Percentiles rank a stretch among this genome's conserved stretches.
Evolutionary conservation across 1,140 invertebrate genomes (phyloP).

Genomic region (Scylla paramamosain): DNA sequence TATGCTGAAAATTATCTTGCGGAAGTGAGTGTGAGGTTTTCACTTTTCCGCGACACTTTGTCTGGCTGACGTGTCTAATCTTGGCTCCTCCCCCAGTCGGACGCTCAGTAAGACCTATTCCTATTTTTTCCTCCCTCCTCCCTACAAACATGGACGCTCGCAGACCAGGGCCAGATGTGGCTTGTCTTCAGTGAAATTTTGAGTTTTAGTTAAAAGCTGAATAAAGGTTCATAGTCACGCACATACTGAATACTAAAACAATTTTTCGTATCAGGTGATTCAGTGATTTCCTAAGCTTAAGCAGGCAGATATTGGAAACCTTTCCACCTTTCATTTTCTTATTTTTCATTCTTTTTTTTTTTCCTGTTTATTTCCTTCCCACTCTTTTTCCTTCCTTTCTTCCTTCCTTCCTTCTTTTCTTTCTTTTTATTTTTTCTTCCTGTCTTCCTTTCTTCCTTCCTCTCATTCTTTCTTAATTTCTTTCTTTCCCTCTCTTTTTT

Average conservation of each 20-base stretch:
- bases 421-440: background rate
- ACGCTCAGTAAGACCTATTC: background rate
- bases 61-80: conserved; percentile 13
- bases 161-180: background rate
- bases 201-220: too few relatives aligned
- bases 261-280: too few relatives aligned
- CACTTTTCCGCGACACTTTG: conserved; percentile 31
- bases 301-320: too few relatives aligned
- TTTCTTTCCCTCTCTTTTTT: background rate
- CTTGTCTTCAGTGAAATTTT: background rate
- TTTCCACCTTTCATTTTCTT: too few relatives aligned
- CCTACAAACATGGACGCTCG: conserved; percentile 54
- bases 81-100: conserved; percentile 47
- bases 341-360: background rate
- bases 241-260: too few relatives aligned
- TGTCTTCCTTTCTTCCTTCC: background rate
- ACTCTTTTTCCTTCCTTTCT: background rate
- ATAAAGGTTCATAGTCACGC: too few relatives aligned
- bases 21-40: background rate
- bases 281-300: too few relatives aligned
- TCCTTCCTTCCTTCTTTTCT: background rate
- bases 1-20: background rate
- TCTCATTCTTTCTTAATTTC: background rate
- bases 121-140: conserved; percentile 32
- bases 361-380: background rate